A percentile compares a stretch with the other conserved stretches of the same genome.
phyloP scores from a whole-genome alignment of 1,140 invertebrate species.

The Neuroterus valhalla region DNA sequence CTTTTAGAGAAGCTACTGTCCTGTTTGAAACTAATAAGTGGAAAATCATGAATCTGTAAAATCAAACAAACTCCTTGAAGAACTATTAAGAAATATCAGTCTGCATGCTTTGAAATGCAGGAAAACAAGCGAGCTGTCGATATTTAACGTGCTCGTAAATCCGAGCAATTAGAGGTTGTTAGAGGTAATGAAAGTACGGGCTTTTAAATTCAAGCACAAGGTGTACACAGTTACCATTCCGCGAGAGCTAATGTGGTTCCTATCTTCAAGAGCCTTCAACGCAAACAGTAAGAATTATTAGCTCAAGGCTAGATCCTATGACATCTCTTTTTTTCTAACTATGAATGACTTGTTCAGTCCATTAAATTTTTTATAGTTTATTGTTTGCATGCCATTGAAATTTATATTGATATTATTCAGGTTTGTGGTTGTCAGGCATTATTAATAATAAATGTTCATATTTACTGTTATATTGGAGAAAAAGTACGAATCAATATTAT shows the following conservation, averaged over 20 bases:
- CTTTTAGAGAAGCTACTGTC: no score
- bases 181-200: conserved; percentile 40
- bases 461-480: neutral
- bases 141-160: conserved; percentile 60
- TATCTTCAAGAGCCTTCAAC: neutral
- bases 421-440: neutral
- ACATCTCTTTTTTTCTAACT: neutral
- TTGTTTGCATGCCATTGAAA: conserved; percentile 21
- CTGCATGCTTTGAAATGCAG: conserved; percentile 34
- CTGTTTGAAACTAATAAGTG: no score
- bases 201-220: conserved; percentile 18
- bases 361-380: conserved; percentile 25
- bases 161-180: conserved; percentile 60
- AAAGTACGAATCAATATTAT: neutral
- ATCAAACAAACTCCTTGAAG: conserved; percentile 47
- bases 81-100: conserved; percentile 35
- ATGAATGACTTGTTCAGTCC: neutral
- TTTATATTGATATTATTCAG: neutral
- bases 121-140: conserved; percentile 42
- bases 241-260: conserved; percentile 11
- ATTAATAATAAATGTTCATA: conserved; percentile 20
- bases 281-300: neutral
- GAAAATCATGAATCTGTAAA: neutral
- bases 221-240: neutral
- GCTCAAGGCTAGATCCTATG: neutral